A percentile compares a stretch with the other conserved stretches of the same genome.
phyloP scores from a whole-genome alignment of 2,888 invertebrate species.

The Hirtodrosophila alboralis region DNA sequence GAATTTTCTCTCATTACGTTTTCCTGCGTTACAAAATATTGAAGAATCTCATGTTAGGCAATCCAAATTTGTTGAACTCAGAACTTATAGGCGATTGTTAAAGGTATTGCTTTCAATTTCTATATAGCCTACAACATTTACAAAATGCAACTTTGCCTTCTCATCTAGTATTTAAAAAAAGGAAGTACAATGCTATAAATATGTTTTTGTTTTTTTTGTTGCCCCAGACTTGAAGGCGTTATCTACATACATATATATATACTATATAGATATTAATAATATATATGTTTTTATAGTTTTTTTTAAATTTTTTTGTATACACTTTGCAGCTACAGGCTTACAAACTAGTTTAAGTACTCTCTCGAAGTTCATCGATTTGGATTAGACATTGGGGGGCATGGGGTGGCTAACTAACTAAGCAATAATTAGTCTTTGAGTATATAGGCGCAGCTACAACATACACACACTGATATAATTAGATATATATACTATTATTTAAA shows the following conservation, averaged over 20 bases:
- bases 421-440: slow-evolving; percentile 27
- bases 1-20: slow-evolving; percentile 58
- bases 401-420: slow-evolving; percentile 38
- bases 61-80: slow-evolving; percentile 49
- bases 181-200: slow-evolving; percentile 29
- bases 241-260: slow-evolving; percentile 26
- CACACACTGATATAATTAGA: slow-evolving; percentile 21
- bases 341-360: slow-evolving; percentile 39
- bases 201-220: no score
- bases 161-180: slow-evolving; percentile 22
- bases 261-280: slow-evolving; percentile 5
- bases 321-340: slow-evolving; percentile 25
- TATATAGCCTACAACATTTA: slow-evolving; percentile 44
- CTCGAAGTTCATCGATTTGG: slow-evolving; percentile 11
- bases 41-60: slow-evolving; percentile 45
- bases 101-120: slow-evolving; percentile 58
- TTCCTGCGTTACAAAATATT: slow-evolving; percentile 58
- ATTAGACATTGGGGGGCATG: slow-evolving; percentile 11
- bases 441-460: slow-evolving; percentile 47
- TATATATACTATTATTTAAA: slow-evolving; percentile 19
- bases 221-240: slow-evolving; percentile 21
- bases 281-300: slow-evolving; percentile 16
- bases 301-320: slow-evolving; percentile 34
- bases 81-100: slow-evolving; percentile 55
- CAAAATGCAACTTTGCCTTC: slow-evolving; percentile 50